Evolutionary conservation across 2,113 vertebrate species (phyloP).

Genomic region (Sakesphorus luctuosus): DNA sequence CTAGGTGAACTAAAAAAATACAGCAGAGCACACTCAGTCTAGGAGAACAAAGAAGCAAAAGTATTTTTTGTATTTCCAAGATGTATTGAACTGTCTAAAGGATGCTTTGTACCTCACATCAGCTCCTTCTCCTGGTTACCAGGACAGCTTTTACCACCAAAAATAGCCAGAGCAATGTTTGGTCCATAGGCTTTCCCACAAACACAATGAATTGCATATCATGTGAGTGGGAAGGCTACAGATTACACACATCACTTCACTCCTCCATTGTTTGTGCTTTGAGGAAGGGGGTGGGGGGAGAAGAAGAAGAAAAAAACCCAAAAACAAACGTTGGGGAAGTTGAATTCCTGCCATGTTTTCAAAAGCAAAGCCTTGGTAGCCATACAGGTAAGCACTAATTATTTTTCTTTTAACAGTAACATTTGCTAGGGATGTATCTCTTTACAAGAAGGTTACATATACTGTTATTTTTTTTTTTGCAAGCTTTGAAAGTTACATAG

Average conservation of each 20-base stretch:
- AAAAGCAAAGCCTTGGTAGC: not conserved
- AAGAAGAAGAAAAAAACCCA: too few species aligned
- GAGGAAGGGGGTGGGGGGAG: too few species aligned
- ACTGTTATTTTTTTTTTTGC: not conserved
- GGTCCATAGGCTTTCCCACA: not conserved
- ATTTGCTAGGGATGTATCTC: not conserved
- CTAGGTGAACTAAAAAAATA: not conserved
- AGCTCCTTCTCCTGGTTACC: not conserved
- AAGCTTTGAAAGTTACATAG: not conserved
- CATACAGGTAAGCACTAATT: not conserved
- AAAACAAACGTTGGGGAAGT: rapidly evolving
- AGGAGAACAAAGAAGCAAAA: not conserved
- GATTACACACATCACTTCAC: not conserved
- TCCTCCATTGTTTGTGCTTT: not conserved
- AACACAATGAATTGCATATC: not conserved
- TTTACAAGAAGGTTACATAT: not conserved
- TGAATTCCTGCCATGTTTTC: not conserved
- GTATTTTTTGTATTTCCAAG: not conserved
- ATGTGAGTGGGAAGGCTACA: not conserved
- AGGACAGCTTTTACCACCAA: not conserved
- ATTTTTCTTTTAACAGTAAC: not conserved
- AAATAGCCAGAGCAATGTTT: not conserved
- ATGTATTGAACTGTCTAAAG: not conserved
- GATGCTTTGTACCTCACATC: not conserved
- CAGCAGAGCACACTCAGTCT: not conserved